Percentiles rank a stretch among this genome's conserved stretches.
Conservation (phyloP, 2,888 invertebrate genomes). For the Apodemia zela region DNA sequence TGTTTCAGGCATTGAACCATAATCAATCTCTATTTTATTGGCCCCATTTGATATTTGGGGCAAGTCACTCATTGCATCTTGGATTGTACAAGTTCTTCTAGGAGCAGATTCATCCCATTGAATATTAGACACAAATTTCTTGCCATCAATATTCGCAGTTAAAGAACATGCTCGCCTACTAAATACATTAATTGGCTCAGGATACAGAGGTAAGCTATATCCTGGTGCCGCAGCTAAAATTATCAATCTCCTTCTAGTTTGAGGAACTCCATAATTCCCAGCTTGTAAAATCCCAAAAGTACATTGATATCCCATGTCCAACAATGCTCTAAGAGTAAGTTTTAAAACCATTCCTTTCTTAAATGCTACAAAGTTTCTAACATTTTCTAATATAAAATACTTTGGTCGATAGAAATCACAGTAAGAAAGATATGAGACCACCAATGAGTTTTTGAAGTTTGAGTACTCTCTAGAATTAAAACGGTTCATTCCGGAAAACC, state of each 20-base stretch:
- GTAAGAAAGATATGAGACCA: constrained; percentile 90
- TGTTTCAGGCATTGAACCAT: constrained; percentile 85
- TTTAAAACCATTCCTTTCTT: constrained; percentile 91
- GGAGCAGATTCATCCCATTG: constrained; percentile 87
- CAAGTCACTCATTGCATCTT: constrained; percentile 91
- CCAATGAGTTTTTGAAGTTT: constrained; percentile 91
- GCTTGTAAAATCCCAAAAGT: constrained; percentile 93
- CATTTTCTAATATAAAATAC: constrained; percentile 92
- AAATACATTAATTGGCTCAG: constrained; percentile 90
- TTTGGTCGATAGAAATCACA: constrained; percentile 92
- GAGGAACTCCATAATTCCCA: constrained; percentile 91
- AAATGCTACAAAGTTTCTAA: constrained; percentile 91
- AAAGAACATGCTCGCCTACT: constrained; percentile 83
- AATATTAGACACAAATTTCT: constrained; percentile 73
- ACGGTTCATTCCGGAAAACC: constrained; percentile 94
- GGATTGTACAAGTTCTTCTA: constrained; percentile 86
- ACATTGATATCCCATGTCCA: constrained; percentile 93
- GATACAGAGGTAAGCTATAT: constrained; percentile 85
- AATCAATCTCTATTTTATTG: constrained; percentile 84
- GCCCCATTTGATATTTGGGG: constrained; percentile 88
- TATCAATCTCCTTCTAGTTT: constrained; percentile 88
- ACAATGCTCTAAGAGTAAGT: constrained; percentile 85
- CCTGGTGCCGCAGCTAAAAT: constrained; percentile 92
- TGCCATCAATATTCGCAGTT: constrained; percentile 65
- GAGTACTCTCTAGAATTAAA: constrained; percentile 92